phyloP scores from a whole-genome alignment of 2,888 invertebrate species.

The Idaea biselata region DNA sequence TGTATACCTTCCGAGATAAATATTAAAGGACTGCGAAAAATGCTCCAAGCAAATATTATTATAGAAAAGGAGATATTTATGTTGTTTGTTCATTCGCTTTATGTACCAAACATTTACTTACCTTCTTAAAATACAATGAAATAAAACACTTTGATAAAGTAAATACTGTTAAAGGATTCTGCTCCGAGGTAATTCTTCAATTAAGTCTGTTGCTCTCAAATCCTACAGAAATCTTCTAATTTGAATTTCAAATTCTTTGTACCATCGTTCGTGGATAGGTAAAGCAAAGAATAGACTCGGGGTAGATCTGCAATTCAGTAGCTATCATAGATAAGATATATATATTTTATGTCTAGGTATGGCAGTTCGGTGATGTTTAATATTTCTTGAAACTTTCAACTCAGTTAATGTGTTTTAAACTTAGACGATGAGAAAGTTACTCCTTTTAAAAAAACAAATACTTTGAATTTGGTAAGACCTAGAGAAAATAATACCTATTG shows the following conservation, averaged over 20 bases:
- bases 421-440: too few species aligned
- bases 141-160: background rate
- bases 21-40: background rate
- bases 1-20: background rate
- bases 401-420: too few species aligned
- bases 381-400: too few species aligned
- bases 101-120: background rate
- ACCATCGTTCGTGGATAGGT: conserved; percentile 8
- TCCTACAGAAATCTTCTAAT: conserved; percentile 12
- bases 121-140: background rate
- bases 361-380: too few species aligned
- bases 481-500: too few species aligned
- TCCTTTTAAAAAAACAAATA: too few species aligned
- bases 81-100: background rate
- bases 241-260: conserved; percentile 15
- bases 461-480: too few species aligned
- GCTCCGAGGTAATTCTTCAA: conserved; percentile 2
- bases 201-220: conserved; percentile 8
- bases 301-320: background rate
- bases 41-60: background rate
- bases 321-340: background rate
- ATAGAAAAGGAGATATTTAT: background rate
- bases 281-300: conserved; percentile 6
- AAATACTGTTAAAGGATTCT: conserved; percentile 5
- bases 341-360: too few species aligned